These are phyloP conservation scores for Ommatoiulus sabulosus DNA, from an alignment of 2,888 invertebrate genomes.

Conservation along the genomic window DNA sequence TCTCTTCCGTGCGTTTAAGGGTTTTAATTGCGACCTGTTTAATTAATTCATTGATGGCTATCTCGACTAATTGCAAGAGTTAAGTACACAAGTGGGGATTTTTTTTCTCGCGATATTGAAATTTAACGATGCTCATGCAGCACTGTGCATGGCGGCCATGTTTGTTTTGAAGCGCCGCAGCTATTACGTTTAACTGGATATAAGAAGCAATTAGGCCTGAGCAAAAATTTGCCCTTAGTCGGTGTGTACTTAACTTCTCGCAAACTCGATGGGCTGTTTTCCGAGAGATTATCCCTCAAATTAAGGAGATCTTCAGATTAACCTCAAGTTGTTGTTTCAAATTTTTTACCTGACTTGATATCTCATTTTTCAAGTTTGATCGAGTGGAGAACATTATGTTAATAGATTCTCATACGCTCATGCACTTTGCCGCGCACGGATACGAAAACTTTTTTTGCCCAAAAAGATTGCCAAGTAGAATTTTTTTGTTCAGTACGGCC, in stretches of 20 bases:
- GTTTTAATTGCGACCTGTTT: background rate
- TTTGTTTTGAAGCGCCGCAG: conserved; percentile 15
- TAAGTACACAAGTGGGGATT: background rate
- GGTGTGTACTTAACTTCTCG: background rate
- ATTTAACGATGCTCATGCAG: background rate
- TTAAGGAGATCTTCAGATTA: conserved; percentile 34
- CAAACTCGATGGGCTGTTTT: conserved; percentile 45
- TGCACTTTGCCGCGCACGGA: background rate
- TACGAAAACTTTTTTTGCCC: background rate
- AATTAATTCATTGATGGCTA: conserved; percentile 38
- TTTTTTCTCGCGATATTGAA: conserved; percentile 13
- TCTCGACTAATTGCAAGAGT: conserved; percentile 12
- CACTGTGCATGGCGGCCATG: background rate
- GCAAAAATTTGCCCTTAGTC: conserved; percentile 38
- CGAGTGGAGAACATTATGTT: conserved; percentile 46
- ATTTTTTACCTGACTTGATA: conserved; percentile 29
- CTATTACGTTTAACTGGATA: background rate
- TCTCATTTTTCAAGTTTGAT: conserved; percentile 47
- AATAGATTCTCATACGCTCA: conserved; percentile 34
- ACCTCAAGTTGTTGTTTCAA: background rate
- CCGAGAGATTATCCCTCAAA: conserved; percentile 29
- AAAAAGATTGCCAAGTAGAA: background rate
- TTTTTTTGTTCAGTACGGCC: conserved; percentile 26
- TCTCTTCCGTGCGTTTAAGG: background rate
- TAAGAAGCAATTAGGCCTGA: background rate